phyloP scores from a whole-genome alignment of 1,140 invertebrate species.

The Cherax destructor region DNA sequence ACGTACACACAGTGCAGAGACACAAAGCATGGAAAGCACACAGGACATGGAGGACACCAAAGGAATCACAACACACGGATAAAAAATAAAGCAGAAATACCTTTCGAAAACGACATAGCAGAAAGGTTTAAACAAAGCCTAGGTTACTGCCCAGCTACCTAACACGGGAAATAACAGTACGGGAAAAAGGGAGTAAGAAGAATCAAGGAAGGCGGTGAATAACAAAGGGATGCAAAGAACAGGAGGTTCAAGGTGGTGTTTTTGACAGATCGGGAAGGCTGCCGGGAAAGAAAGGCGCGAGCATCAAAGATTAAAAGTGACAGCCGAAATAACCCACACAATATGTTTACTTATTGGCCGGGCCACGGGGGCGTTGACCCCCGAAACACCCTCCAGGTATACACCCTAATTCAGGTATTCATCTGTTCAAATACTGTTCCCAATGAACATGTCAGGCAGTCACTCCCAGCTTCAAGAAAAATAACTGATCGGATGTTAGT shows the following conservation, averaged over 20 bases:
- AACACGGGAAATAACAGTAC: neutral
- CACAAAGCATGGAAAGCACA: neutral
- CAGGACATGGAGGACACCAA: neutral
- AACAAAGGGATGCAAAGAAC: neutral
- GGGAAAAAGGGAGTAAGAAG: neutral
- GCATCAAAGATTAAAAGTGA: neutral
- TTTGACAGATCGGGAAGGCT: neutral
- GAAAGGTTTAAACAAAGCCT: neutral
- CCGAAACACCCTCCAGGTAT: too few species aligned
- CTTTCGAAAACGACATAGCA: neutral
- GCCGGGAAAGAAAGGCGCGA: neutral
- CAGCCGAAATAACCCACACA: neutral
- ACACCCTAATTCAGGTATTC: too few species aligned
- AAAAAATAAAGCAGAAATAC: neutral
- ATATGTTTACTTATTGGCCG: too few species aligned
- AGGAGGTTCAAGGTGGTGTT: neutral
- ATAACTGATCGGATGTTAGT: too few species aligned
- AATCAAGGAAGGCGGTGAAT: neutral
- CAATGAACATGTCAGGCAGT: too few species aligned
- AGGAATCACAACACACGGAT: neutral
- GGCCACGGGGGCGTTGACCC: too few species aligned
- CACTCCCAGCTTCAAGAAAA: too few species aligned
- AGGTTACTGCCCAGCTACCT: too few species aligned
- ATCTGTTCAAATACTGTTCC: too few species aligned
- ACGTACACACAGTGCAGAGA: too few species aligned